Evolutionary conservation across 2,888 invertebrate genomes (phyloP).

Genomic region (Mycalesis mineus): DNA sequence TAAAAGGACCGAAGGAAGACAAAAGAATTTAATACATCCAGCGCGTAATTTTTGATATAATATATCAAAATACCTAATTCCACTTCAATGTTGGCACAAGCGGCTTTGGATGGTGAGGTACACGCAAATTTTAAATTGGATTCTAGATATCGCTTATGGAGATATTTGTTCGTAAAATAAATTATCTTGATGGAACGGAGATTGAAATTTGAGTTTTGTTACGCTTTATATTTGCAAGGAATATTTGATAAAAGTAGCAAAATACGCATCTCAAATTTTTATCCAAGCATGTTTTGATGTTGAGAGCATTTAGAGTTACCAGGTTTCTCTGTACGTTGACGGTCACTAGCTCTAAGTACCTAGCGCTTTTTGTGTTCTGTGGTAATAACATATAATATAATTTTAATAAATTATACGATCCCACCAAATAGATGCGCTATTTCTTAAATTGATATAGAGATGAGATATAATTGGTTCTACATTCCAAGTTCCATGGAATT

Average conservation of each 20-base stretch:
- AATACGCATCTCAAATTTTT: neutral
- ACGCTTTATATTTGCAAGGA: neutral
- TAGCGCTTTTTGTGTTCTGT: too few species aligned
- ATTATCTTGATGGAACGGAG: slow-evolving; percentile 5
- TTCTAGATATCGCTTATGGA: slow-evolving; percentile 12
- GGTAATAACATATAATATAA: too few species aligned
- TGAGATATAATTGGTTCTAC: too few species aligned
- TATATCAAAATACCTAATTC: neutral
- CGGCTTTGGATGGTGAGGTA: slow-evolving; percentile 2
- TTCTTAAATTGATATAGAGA: too few species aligned
- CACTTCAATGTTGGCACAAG: slow-evolving; percentile 4
- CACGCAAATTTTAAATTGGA: slow-evolving; percentile 15
- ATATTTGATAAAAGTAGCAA: neutral
- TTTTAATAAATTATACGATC: too few species aligned
- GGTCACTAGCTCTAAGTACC: too few species aligned
- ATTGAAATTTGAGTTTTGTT: slow-evolving; percentile 15
- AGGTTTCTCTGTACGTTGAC: too few species aligned
- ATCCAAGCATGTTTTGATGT: too few species aligned
- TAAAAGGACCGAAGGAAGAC: too few species aligned
- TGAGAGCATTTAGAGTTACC: too few species aligned
- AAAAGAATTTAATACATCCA: neutral
- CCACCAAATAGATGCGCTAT: too few species aligned
- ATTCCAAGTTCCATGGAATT: too few species aligned
- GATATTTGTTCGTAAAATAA: slow-evolving; percentile 12
- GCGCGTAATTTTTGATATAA: slow-evolving; percentile 5